phyloP scores from a whole-genome alignment of 2,113 vertebrate genomes.

The Noctilio leporinus region DNA sequence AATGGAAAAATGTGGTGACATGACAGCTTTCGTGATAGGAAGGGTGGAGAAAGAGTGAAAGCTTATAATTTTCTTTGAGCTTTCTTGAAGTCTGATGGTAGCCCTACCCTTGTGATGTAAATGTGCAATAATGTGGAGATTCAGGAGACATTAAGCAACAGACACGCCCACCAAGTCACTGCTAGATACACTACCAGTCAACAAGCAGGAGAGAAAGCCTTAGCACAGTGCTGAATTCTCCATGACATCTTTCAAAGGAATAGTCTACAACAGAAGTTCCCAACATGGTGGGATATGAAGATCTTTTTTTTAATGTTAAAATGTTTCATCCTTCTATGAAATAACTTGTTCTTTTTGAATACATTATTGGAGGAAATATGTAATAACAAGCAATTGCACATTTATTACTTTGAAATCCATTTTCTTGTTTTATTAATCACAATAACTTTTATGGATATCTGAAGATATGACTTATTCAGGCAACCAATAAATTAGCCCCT shows the following conservation, averaged over 20 bases:
- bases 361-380: neutral
- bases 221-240: neutral
- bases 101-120: slow-evolving; percentile 2
- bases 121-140: neutral
- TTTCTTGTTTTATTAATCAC: neutral
- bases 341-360: neutral
- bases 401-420: neutral
- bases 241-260: neutral
- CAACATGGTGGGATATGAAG: neutral
- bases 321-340: neutral
- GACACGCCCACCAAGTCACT: accelerated
- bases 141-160: neutral
- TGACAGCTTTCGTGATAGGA: slow-evolving; percentile 37
- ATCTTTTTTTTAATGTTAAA: neutral
- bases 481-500: neutral
- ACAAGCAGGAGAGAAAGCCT: neutral
- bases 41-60: slow-evolving; percentile 49
- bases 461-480: neutral
- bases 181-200: neutral
- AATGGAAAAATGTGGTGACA: neutral
- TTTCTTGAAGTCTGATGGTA: slow-evolving; percentile 25
- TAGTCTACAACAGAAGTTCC: neutral
- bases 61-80: slow-evolving; percentile 52
- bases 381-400: neutral
- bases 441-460: neutral